Evolutionary conservation across 1,140 invertebrate species (phyloP).

Genomic region (Drosophila athabasca): DNA sequence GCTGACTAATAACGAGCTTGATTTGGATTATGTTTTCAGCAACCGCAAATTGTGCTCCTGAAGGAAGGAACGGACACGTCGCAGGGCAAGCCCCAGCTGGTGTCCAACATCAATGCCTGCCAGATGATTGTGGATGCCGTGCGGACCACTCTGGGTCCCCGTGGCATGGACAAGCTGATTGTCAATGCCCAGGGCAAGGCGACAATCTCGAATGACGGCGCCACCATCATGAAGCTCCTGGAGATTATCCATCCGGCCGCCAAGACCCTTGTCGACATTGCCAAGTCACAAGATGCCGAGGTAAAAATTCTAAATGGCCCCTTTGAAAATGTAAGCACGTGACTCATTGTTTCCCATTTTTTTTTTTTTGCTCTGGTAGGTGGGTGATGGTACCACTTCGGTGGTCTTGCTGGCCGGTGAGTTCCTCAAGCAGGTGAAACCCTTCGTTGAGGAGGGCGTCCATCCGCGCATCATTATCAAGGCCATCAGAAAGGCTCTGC

Average conservation of each 20-base stretch:
- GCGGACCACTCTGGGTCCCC: constrained; percentile 97
- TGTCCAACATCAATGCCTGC: constrained; percentile 99
- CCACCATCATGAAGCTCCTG: constrained; percentile 98
- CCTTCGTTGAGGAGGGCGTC: constrained; percentile 98
- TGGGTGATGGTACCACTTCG: constrained; percentile 98
- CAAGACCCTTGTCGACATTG: constrained; percentile 98
- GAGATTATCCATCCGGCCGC: constrained; percentile 99
- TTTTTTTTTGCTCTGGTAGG: constrained; percentile 85
- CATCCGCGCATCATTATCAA: constrained; percentile 97
- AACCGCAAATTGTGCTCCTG: constrained; percentile 98
- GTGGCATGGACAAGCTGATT: constrained; percentile 99
- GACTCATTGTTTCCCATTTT: constrained; percentile 17
- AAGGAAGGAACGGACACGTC: constrained; percentile 99
- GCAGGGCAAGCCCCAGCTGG: constrained; percentile 97
- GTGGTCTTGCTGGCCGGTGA: constrained; percentile 98
- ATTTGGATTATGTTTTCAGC: constrained; percentile 85
- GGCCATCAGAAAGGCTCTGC: constrained; percentile 92
- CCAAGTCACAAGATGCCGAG: constrained; percentile 99
- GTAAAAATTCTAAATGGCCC: constrained; percentile 85
- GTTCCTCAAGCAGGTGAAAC: constrained; percentile 97
- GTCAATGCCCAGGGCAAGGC: constrained; percentile 94
- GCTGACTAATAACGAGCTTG: constrained; percentile 55
- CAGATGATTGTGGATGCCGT: constrained; percentile 97
- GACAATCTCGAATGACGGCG: constrained; percentile 99
- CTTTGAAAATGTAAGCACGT: constrained; percentile 20